phyloP scores from a whole-genome alignment of 2,113 vertebrate species.

The Numida meleagris region DNA sequence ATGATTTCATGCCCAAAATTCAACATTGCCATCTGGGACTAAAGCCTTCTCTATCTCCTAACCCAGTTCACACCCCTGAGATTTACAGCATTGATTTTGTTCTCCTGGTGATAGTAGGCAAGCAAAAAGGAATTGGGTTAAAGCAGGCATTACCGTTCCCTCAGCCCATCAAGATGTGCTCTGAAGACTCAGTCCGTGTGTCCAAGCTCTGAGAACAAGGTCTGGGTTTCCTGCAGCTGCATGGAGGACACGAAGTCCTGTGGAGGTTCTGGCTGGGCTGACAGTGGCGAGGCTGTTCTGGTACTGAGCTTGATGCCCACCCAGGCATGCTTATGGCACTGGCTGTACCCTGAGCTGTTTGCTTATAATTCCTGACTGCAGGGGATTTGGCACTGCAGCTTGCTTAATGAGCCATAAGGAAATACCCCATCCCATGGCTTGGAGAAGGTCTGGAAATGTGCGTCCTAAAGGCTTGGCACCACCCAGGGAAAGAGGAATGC shows the following conservation, averaged over 20 bases:
- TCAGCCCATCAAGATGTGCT: rapidly evolving
- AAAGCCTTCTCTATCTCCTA: neutral
- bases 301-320: neutral
- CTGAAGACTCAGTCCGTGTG: neutral
- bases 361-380: neutral
- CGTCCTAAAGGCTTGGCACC: constrained; percentile 20
- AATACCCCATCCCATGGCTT: neutral
- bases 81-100: neutral
- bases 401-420: neutral
- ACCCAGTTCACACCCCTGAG: no score
- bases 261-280: neutral
- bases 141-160: neutral
- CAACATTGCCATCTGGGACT: neutral
- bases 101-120: neutral
- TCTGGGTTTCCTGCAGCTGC: neutral
- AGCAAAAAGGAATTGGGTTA: neutral
- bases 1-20: neutral
- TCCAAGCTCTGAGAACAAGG: neutral
- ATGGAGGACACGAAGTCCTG: neutral
- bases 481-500: constrained; percentile 8
- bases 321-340: rapidly evolving
- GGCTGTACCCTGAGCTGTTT: neutral
- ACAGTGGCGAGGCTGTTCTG: neutral
- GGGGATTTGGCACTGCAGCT: neutral
- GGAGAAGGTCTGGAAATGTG: neutral